phyloP scores from a whole-genome alignment of 1,140 invertebrate genomes.

The Cataglyphis hispanica region DNA sequence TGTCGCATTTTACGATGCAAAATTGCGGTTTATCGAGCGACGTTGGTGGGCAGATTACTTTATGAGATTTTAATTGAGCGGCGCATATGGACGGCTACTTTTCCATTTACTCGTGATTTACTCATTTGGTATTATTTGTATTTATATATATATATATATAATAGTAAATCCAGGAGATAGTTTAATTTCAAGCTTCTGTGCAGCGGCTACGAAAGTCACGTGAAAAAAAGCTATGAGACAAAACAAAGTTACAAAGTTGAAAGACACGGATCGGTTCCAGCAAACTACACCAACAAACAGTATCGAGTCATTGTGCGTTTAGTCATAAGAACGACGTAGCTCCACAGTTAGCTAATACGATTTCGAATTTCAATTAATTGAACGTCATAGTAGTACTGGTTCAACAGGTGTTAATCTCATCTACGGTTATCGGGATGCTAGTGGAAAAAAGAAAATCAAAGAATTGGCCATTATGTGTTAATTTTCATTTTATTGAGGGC shows the following conservation, averaged over 20 bases:
- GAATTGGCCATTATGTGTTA: neutral
- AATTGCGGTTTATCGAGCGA: slow-evolving; percentile 32
- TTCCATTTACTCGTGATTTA: slow-evolving; percentile 47
- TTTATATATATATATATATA: slow-evolving; percentile 1
- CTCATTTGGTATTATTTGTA: slow-evolving; percentile 23
- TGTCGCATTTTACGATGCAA: slow-evolving; percentile 4
- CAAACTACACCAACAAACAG: neutral
- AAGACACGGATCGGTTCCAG: slow-evolving; percentile 28
- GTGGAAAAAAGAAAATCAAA: slow-evolving; percentile 7
- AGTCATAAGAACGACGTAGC: slow-evolving; percentile 14
- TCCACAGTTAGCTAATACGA: slow-evolving; percentile 40
- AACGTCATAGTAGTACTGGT: neutral
- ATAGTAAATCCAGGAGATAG: slow-evolving; percentile 30
- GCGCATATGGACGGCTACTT: slow-evolving; percentile 8
- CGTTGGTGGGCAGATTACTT: slow-evolving; percentile 30
- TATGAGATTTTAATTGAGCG: slow-evolving; percentile 52
- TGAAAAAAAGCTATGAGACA: slow-evolving; percentile 29
- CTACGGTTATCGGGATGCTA: neutral
- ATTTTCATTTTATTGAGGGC: slow-evolving; percentile 16
- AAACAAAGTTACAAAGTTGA: slow-evolving; percentile 32
- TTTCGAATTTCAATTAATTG: slow-evolving; percentile 70
- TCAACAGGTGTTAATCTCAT: slow-evolving; percentile 66
- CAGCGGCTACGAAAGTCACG: slow-evolving; percentile 15
- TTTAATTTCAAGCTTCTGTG: slow-evolving; percentile 34
- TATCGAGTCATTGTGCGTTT: slow-evolving; percentile 6